Conservation (phyloP, 1,140 invertebrate species). For the Mactra quadrangularis region DNA sequence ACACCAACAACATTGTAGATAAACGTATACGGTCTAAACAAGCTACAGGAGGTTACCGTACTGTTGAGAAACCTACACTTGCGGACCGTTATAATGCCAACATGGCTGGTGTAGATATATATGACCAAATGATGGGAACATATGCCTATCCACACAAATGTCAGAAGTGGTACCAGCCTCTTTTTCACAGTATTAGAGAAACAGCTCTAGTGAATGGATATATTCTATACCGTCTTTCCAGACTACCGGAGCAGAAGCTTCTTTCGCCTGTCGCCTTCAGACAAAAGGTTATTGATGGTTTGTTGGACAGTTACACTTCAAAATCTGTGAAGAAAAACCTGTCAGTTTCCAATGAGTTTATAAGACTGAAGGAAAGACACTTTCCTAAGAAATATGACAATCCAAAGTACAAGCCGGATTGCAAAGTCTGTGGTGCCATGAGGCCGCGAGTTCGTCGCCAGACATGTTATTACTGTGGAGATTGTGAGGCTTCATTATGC, state of each 20-base stretch:
- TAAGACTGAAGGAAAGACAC: slow-evolving; percentile 3
- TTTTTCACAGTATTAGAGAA: slow-evolving; percentile 44
- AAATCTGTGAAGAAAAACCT: slow-evolving; percentile 1
- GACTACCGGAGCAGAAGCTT: background rate
- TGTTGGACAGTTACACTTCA: slow-evolving; percentile 8
- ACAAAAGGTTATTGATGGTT: slow-evolving; percentile 20
- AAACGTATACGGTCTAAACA: slow-evolving; percentile 20
- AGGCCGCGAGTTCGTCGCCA: too few species aligned
- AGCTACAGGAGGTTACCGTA: background rate
- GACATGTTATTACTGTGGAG: slow-evolving; percentile 3
- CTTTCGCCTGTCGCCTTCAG: slow-evolving; percentile 9
- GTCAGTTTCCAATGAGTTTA: background rate
- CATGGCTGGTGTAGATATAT: slow-evolving; percentile 52
- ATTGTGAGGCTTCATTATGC: slow-evolving; percentile 12
- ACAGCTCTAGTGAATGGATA: slow-evolving; percentile 56
- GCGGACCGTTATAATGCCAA: slow-evolving; percentile 31
- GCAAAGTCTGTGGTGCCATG: slow-evolving; percentile 12
- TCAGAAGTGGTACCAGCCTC: slow-evolving; percentile 48
- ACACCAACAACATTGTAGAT: slow-evolving; percentile 28
- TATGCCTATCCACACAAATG: slow-evolving; percentile 31
- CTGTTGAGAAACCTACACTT: slow-evolving; percentile 19
- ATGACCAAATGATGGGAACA: slow-evolving; percentile 34
- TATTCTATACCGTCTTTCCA: slow-evolving; percentile 21
- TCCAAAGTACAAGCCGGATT: slow-evolving; percentile 7
- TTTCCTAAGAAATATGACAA: too few species aligned